phyloP scores from a whole-genome alignment of 2,113 vertebrate genomes.

The Xenopus laevis region DNA sequence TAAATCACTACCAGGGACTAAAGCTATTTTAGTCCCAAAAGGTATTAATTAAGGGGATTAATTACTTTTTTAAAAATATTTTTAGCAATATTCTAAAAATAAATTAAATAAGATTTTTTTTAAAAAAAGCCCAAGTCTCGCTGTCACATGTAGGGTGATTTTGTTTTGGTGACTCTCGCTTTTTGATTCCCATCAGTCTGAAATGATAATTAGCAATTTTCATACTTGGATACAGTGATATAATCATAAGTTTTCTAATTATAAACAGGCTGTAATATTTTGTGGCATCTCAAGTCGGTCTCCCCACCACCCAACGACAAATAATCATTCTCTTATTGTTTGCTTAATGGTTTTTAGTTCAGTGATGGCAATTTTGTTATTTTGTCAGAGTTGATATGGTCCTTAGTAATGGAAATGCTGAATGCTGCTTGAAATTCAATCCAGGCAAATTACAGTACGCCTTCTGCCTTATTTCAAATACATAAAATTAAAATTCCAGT shows the following conservation, averaged over 20 bases:
- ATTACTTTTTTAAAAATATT: not conserved
- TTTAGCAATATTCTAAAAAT: not conserved
- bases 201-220: slow-evolving; percentile 39
- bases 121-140: no score
- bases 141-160: no score
- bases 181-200: slow-evolving; percentile 4
- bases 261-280: slow-evolving; percentile 27
- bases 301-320: slow-evolving; percentile 1
- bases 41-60: no score
- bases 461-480: no score
- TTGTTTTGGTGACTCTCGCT: not conserved
- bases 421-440: no score
- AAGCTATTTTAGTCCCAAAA: no score
- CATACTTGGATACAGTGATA: slow-evolving; percentile 37
- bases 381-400: not conserved
- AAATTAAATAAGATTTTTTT: no score
- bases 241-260: slow-evolving; percentile 41
- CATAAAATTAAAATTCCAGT: no score
- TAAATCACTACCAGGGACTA: not conserved
- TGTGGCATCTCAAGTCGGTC: slow-evolving; percentile 19
- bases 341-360: slow-evolving; percentile 26
- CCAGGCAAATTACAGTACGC: no score
- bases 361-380: not conserved
- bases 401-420: no score
- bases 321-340: slow-evolving; percentile 18